phyloP scores from a whole-genome alignment of 2,797 vertebrate species.

The Serranus cabrilla region DNA sequence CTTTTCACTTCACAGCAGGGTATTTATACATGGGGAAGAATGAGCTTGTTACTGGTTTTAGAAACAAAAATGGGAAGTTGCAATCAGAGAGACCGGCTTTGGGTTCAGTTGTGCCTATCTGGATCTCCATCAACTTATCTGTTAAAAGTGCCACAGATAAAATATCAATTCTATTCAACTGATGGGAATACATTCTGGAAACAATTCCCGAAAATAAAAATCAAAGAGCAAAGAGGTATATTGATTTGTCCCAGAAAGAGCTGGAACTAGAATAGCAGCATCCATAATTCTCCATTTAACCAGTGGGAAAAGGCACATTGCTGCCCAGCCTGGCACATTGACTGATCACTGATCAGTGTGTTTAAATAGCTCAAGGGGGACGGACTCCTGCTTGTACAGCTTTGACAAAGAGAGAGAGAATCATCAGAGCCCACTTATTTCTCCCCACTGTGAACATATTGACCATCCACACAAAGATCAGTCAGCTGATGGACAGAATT shows the following conservation, averaged over 20 bases:
- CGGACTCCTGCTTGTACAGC: conserved; percentile 26
- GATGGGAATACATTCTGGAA: conserved; percentile 24
- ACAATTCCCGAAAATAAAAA: conserved; percentile 48
- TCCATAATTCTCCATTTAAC: conserved; percentile 43
- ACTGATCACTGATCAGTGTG: conserved; percentile 60
- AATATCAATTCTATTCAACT: conserved; percentile 15
- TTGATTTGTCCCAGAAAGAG: conserved; percentile 42
- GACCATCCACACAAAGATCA: conserved; percentile 44
- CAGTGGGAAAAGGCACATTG: conserved; percentile 26
- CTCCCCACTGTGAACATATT: conserved; percentile 54
- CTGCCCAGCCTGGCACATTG: conserved; percentile 34
- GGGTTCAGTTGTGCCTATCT: background rate
- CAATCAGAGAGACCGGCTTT: conserved; percentile 15
- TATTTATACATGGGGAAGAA: conserved; percentile 5
- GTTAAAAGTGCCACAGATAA: conserved; percentile 7
- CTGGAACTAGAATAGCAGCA: conserved; percentile 47
- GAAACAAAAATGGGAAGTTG: conserved; percentile 13
- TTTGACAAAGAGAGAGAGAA: conserved; percentile 28
- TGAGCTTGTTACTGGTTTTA: background rate
- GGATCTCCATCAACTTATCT: conserved; percentile 1
- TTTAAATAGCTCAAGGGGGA: conserved; percentile 56
- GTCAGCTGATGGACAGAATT: conserved; percentile 45
- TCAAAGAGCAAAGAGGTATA: conserved; percentile 38
- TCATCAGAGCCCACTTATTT: conserved; percentile 50
- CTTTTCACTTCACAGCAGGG: conserved; percentile 14